These are phyloP conservation scores for Trichopria drosophilae DNA, from an alignment of 2,888 invertebrate genomes.

Conservation along the genomic window DNA sequence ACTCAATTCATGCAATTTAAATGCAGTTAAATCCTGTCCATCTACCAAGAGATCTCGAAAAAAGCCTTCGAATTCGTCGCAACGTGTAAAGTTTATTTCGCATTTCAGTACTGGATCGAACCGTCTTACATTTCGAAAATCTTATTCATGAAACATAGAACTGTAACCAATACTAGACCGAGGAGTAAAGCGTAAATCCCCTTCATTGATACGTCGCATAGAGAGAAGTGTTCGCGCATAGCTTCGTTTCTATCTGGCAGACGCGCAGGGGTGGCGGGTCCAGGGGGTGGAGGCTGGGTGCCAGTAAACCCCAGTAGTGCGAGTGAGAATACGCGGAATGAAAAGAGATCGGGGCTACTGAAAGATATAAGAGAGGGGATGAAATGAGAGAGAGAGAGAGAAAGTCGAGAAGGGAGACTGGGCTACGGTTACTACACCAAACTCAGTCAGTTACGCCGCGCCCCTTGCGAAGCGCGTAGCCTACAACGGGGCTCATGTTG, in stretches of 20 bases:
- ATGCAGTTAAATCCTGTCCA: too few relatives aligned
- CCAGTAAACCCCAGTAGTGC: background rate
- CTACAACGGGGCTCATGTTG: conserved; percentile 40
- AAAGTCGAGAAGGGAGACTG: conserved; percentile 33
- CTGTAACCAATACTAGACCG: too few relatives aligned
- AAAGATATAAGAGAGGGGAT: conserved; percentile 8
- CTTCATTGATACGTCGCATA: conserved; percentile 27
- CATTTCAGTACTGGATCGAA: too few relatives aligned
- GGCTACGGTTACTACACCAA: conserved; percentile 45
- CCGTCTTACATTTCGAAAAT: too few relatives aligned
- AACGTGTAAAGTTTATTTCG: too few relatives aligned
- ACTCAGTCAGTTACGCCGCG: conserved; percentile 57
- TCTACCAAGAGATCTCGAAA: too few relatives aligned
- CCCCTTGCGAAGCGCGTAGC: conserved; percentile 57
- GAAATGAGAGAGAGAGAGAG: conserved; percentile 13
- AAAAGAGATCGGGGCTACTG: too few relatives aligned
- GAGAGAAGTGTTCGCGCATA: conserved; percentile 34
- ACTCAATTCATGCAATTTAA: too few relatives aligned
- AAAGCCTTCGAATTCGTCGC: too few relatives aligned
- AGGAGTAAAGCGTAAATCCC: too few relatives aligned
- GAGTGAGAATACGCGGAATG: conserved; percentile 7
- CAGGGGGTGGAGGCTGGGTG: background rate
- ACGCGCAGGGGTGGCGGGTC: background rate
- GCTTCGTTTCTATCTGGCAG: conserved; percentile 18
- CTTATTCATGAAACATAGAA: too few relatives aligned